Percentiles rank a stretch among this genome's conserved stretches.
phyloP scores from a whole-genome alignment of 1,140 invertebrate genomes.

The Bradysia coprophila region DNA sequence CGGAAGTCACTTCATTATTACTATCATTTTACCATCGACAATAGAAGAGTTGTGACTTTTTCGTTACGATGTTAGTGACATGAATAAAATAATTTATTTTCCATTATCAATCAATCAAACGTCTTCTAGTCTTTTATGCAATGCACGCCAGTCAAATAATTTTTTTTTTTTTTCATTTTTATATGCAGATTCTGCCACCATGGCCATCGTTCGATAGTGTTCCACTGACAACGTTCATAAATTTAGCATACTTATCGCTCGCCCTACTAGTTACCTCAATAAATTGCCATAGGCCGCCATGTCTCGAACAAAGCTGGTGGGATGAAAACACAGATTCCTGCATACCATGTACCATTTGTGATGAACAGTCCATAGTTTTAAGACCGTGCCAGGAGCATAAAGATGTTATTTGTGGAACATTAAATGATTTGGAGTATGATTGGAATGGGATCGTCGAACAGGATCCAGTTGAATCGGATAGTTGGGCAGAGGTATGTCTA shows the following conservation, averaged over 20 bases:
- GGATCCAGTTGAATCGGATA: conserved; percentile 10
- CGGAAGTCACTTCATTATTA: too few relatives aligned
- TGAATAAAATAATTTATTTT: too few relatives aligned
- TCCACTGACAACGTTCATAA: too few relatives aligned
- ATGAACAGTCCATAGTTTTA: conserved; percentile 17
- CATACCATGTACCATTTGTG: conserved; percentile 16
- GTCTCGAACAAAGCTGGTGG: conserved; percentile 21
- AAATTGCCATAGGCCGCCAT: conserved; percentile 10
- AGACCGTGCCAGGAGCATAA: conserved; percentile 20
- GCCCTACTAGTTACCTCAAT: not conserved
- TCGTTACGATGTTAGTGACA: too few relatives aligned
- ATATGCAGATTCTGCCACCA: not conserved
- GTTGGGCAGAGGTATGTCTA: conserved; percentile 21
- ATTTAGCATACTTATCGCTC: not conserved
- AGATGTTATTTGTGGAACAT: conserved; percentile 20
- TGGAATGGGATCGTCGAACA: conserved; percentile 19
- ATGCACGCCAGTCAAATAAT: too few relatives aligned
- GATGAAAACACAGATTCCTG: conserved; percentile 15
- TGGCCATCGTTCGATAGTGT: not conserved
- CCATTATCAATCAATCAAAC: too few relatives aligned
- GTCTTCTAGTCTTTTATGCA: too few relatives aligned
- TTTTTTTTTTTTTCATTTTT: too few relatives aligned
- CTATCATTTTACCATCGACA: too few relatives aligned
- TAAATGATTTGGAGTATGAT: conserved; percentile 21
- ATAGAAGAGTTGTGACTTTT: too few relatives aligned